Evolutionary conservation across 1,140 invertebrate genomes (phyloP).

Genomic region (Neodiprion fabricii): DNA sequence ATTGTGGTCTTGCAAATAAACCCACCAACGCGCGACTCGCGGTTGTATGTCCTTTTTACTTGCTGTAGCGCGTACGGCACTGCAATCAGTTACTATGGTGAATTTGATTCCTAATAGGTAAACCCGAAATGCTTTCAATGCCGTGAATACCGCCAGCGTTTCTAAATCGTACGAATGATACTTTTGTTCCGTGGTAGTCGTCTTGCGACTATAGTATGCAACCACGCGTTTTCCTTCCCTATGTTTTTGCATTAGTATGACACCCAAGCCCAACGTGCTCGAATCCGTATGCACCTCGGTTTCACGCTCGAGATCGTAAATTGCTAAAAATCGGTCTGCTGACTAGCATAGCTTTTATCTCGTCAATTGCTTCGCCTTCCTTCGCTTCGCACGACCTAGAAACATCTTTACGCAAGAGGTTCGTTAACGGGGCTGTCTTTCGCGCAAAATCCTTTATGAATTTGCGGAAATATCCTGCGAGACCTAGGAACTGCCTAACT

Average conservation of each 20-base stretch:
- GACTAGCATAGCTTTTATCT: conserved; percentile 21
- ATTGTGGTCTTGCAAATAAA: conserved; percentile 48
- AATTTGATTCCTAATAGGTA: conserved; percentile 49
- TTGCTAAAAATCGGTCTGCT: conserved; percentile 19
- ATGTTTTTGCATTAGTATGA: conserved; percentile 38
- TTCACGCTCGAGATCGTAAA: conserved; percentile 26
- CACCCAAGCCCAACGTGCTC: conserved; percentile 35
- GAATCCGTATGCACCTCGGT: conserved; percentile 42
- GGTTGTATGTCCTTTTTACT: conserved; percentile 48
- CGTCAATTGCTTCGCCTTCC: not conserved
- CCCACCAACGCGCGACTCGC: conserved; percentile 49
- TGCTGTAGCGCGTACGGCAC: conserved; percentile 45
- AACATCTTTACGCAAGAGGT: conserved; percentile 34
- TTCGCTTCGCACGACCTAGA: conserved; percentile 5
- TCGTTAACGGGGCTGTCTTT: conserved; percentile 36
- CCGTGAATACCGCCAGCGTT: conserved; percentile 40
- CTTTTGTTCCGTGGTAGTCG: conserved; percentile 33
- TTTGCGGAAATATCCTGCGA: conserved; percentile 47
- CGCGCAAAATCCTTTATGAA: conserved; percentile 42
- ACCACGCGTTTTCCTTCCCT: conserved; percentile 22
- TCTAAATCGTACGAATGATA: conserved; percentile 54
- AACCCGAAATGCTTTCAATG: conserved; percentile 44
- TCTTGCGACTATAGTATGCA: conserved; percentile 44
- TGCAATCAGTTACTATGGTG: conserved; percentile 48
- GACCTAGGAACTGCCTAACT: conserved; percentile 41